A percentile compares a stretch with the other conserved stretches of the same genome.
Conservation (phyloP, 2,113 vertebrate species). For the Columbina picui region DNA sequence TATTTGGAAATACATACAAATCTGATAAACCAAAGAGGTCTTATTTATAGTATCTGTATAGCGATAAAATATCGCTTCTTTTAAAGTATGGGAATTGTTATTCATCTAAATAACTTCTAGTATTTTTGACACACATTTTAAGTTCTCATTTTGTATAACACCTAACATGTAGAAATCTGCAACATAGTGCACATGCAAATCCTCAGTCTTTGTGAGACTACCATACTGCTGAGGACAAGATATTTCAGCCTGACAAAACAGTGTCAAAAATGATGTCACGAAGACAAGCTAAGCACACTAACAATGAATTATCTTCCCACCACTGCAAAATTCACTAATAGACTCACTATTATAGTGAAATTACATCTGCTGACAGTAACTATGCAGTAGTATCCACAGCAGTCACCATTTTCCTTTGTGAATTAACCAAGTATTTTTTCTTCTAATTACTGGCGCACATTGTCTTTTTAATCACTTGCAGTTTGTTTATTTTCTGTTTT, state of each 20-base stretch:
- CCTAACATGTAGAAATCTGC: not conserved
- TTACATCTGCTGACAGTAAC: not conserved
- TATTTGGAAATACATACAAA: not conserved
- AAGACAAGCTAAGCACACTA: not conserved
- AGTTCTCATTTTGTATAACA: not conserved
- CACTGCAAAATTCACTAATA: not conserved
- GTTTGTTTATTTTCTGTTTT: constrained; percentile 13
- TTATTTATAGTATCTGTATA: not conserved
- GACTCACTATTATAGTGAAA: not conserved
- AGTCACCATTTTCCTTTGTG: not conserved
- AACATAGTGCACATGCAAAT: constrained; percentile 10
- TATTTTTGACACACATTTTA: not conserved
- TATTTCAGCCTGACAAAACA: constrained; percentile 49
- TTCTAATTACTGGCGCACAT: not conserved
- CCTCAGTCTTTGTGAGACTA: not conserved
- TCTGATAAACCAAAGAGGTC: not conserved
- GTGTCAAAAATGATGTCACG: constrained; percentile 7
- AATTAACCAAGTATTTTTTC: not conserved
- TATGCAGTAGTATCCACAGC: not conserved
- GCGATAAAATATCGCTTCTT: not conserved
- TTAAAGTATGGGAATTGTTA: not conserved
- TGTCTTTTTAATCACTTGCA: not conserved
- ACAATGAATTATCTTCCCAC: constrained; percentile 24
- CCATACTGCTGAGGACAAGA: constrained; percentile 40
- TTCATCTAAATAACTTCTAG: not conserved